A percentile compares a stretch with the other conserved stretches of the same genome.
phyloP scores from a whole-genome alignment of 2,113 vertebrate species.

The Orcinus orca region DNA sequence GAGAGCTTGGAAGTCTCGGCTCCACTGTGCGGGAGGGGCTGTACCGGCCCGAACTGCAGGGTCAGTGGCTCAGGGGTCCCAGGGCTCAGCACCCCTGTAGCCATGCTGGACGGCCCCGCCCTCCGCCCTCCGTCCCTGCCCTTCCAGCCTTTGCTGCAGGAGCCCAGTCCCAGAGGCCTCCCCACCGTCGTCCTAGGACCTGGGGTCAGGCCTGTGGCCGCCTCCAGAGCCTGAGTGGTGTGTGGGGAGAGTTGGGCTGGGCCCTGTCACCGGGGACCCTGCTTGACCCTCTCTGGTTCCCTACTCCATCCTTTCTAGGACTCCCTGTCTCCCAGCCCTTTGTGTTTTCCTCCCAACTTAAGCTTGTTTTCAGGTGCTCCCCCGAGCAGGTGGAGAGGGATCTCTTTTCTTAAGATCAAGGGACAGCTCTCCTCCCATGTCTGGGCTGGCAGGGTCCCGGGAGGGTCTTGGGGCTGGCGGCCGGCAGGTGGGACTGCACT shows the following conservation, averaged over 20 bases:
- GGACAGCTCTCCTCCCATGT: fast-evolving
- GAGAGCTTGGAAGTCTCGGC: neutral
- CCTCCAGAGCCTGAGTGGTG: no score
- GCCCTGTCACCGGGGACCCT: no score
- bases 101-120: fast-evolving
- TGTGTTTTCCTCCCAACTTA: neutral
- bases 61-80: neutral
- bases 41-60: neutral
- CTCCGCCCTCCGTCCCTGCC: neutral
- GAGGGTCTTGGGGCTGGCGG: neutral
- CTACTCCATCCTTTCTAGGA: neutral
- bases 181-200: fast-evolving
- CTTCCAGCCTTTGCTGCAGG: neutral
- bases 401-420: neutral
- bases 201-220: no score
- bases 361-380: neutral
- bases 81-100: neutral
- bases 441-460: neutral
- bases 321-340: fast-evolving
- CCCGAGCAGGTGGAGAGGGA: neutral
- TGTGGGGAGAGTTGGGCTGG: no score
- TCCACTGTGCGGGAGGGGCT: fast-evolving
- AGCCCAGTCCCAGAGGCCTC: fast-evolving
- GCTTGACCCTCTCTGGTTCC: fast-evolving
- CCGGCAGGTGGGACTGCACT: neutral